These are phyloP conservation scores for Marmota flaviventris DNA, from an alignment of 2,113 vertebrate species.

Conservation along the genomic window DNA sequence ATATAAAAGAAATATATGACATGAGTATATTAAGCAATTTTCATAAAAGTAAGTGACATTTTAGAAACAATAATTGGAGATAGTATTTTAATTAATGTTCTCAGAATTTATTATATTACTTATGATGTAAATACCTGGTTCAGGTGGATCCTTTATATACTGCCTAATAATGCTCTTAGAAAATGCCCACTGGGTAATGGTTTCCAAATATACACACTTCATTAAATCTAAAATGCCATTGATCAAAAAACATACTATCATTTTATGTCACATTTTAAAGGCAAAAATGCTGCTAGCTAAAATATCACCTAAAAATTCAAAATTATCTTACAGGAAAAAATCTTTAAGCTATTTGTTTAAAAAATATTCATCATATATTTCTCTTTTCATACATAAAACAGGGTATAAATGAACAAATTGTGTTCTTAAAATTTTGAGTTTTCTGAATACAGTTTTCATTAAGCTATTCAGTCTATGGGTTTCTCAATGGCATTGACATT, in stretches of 20 bases:
- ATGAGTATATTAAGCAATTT: not conserved
- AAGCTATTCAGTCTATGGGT: not conserved
- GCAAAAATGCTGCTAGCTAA: not conserved
- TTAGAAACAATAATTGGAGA: not conserved
- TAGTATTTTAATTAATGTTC: not conserved
- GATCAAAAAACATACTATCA: not conserved
- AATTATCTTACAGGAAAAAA: not conserved
- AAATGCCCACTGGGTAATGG: not conserved
- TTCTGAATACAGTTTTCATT: not conserved
- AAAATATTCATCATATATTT: not conserved
- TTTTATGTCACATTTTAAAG: not conserved
- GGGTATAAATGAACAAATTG: not conserved
- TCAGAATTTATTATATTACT: too few relatives aligned
- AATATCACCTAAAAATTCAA: not conserved
- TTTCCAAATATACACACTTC: not conserved
- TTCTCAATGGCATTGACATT: not conserved
- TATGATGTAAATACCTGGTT: not conserved
- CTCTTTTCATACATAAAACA: not conserved
- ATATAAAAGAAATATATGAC: not conserved
- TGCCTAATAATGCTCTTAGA: not conserved
- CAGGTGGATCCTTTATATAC: not conserved
- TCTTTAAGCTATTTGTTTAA: not conserved
- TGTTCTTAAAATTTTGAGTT: not conserved
- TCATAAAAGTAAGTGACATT: not conserved
- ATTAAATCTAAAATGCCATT: not conserved